phyloP scores from a whole-genome alignment of 2,113 vertebrate genomes.

The Dasyprocta punctata region DNA sequence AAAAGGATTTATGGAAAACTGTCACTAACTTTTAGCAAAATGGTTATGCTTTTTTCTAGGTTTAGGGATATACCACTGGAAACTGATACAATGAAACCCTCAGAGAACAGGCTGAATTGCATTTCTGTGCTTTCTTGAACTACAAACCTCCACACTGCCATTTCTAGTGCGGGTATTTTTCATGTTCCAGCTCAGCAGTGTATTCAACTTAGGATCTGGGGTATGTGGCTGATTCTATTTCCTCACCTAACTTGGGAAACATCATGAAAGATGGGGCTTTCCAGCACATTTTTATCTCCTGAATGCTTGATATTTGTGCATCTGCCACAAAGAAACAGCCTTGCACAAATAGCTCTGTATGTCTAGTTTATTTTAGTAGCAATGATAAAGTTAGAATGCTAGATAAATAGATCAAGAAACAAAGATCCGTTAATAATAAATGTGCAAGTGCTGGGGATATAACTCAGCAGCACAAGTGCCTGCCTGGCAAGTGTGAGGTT shows the following conservation, averaged over 20 bases:
- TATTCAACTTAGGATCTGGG: background rate
- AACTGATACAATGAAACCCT: background rate
- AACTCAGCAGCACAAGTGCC: no score
- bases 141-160: background rate
- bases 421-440: slow-evolving; percentile 49
- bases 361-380: slow-evolving; percentile 39
- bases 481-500: no score
- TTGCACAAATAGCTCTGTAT: slow-evolving; percentile 9
- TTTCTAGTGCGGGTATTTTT: background rate
- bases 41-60: background rate
- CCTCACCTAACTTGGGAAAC: slow-evolving; percentile 19
- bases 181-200: background rate
- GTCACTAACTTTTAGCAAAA: slow-evolving; percentile 18
- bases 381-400: slow-evolving; percentile 41
- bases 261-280: slow-evolving; percentile 38
- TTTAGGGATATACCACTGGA: background rate
- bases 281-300: slow-evolving; percentile 49
- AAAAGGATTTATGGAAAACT: background rate
- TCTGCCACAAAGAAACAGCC: background rate
- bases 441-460: no score
- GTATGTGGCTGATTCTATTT: background rate
- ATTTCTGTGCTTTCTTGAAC: slow-evolving; percentile 34
- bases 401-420: background rate
- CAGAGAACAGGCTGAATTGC: background rate
- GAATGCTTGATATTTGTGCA: slow-evolving; percentile 33